phyloP scores from a whole-genome alignment of 1,140 invertebrate genomes.

The Hycleus phaleratus region DNA sequence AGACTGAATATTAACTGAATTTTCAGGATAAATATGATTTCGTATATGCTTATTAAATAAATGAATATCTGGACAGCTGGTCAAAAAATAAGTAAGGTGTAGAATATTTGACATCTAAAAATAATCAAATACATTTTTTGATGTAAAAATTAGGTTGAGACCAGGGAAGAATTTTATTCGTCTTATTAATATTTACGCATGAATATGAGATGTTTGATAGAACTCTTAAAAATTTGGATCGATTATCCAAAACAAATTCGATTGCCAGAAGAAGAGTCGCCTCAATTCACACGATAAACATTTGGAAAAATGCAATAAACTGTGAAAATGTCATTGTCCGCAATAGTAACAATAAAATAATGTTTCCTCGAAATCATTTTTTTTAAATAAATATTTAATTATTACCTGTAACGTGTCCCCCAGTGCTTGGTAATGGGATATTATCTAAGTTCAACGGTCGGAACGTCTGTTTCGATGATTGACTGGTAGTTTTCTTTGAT shows the following conservation, averaged over 20 bases:
- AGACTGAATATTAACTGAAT: too few species aligned
- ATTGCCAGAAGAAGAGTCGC: background rate
- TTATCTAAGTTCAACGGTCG: slow-evolving; percentile 60
- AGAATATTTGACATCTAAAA: slow-evolving; percentile 40
- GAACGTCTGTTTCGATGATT: slow-evolving; percentile 43
- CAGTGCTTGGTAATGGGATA: slow-evolving; percentile 63
- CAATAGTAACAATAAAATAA: too few species aligned
- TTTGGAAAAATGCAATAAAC: too few species aligned
- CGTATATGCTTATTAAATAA: background rate
- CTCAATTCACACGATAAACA: background rate
- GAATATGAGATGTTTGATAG: slow-evolving; percentile 1
- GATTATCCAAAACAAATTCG: background rate
- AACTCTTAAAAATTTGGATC: background rate
- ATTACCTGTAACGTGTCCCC: slow-evolving; percentile 64
- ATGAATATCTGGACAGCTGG: slow-evolving; percentile 17
- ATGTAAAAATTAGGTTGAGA: slow-evolving; percentile 32
- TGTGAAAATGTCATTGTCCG: too few species aligned
- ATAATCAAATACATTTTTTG: slow-evolving; percentile 34
- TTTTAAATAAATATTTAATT: too few species aligned
- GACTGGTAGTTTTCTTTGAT: slow-evolving; percentile 33
- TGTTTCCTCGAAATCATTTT: too few species aligned
- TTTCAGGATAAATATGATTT: background rate
- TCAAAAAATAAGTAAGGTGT: slow-evolving; percentile 32
- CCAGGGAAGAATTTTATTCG: slow-evolving; percentile 15
- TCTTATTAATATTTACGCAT: slow-evolving; percentile 12